Base-by-base conservation (phyloP, 2,113 vertebrate species). In the Calyptomena viridis region DNA sequence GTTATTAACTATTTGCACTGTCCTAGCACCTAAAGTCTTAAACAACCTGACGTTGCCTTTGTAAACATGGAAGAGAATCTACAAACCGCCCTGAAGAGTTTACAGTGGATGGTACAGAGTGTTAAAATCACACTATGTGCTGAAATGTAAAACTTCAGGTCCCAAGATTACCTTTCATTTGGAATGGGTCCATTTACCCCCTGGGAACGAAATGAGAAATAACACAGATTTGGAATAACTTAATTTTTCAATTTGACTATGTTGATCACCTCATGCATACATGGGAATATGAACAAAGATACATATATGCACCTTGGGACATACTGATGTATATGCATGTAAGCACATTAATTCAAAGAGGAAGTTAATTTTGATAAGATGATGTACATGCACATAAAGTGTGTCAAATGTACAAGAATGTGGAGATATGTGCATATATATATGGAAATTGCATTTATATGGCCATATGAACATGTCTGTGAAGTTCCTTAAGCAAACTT, bases 121-220 rank as follows among this genome's bases (percentile, higher is more conserved):
- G 53, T 74, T 90, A 84, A 92, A 95, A 78, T 31, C 79, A 78
- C 30, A n/a, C 31, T 60, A 12, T 11, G 52, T 5, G 20, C 88
- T 47, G 76, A 96, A 96, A 95, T 3, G 1, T 42, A 90, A 73
- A 95, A 90, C 60, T 95, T 67, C 74, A 80, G 90, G 60, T 96
- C 94, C 94, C 87, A 90, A 77, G 90, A 95, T 91, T 95, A 95
- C 94, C 94, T 93, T 95, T 97, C 93, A 88, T 92, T 94, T 93
- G 94, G 86, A 93, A 86, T 10, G 44, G 37, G 28, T 85, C 89
- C 94, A 94, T 83, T 87, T 94, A 39, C 73, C 93, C 76, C 28
- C 66, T 28, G 33, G 85, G 64, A 88, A 91, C 1, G 2, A 95
- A 94, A 90, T 76, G 46, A 90, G 66, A 84, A 97, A 78, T 64